Percentiles rank a stretch among this genome's conserved stretches.
phyloP scores from a whole-genome alignment of 92 coral and sea anemone genomes.

The Phenganax marumi region DNA sequence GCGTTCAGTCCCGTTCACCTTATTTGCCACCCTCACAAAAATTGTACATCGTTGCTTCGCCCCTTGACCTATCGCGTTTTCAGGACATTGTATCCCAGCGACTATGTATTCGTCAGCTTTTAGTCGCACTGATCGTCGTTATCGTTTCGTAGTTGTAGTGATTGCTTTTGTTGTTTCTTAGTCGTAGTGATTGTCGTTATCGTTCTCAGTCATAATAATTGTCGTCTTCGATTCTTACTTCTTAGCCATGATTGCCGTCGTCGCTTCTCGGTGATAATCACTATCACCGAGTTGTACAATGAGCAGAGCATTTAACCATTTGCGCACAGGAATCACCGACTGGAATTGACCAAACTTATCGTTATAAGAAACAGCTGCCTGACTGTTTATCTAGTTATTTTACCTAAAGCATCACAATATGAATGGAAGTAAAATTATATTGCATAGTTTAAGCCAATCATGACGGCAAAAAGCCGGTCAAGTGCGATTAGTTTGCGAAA shows the following conservation, averaged over 20 bases:
- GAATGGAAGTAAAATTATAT: conserved; percentile 24
- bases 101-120: neutral
- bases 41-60: no score
- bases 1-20: no score
- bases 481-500: conserved; percentile 12
- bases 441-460: conserved; percentile 23
- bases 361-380: neutral
- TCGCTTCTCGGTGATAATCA: no score
- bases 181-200: neutral
- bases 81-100: neutral
- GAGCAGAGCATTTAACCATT: neutral
- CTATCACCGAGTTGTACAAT: no score
- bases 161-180: neutral
- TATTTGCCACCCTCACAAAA: no score
- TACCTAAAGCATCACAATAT: neutral
- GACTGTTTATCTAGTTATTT: neutral
- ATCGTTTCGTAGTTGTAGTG: neutral
- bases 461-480: conserved; percentile 3
- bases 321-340: neutral
- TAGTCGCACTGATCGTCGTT: neutral
- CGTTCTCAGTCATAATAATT: neutral
- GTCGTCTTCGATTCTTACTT: no score
- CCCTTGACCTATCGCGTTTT: neutral
- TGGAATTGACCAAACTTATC: neutral
- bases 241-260: no score